Evolutionary conservation across 2,113 vertebrate genomes (phyloP).

Genomic region (Neotoma lepida): DNA sequence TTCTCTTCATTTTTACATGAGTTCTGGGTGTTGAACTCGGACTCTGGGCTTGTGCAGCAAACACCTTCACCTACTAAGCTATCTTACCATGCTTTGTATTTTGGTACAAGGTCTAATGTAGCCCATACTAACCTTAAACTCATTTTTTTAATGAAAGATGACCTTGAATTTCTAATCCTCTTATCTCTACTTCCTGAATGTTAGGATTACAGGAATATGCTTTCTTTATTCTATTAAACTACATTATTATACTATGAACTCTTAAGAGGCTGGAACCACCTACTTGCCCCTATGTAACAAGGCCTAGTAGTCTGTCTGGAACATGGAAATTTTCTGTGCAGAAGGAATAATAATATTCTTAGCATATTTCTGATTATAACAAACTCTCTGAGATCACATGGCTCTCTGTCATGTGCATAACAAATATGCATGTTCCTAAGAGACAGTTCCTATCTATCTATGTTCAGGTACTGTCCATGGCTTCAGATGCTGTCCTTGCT

Average conservation of each 20-base stretch:
- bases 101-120: background rate
- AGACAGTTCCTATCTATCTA: background rate
- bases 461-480: background rate
- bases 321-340: background rate
- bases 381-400: background rate
- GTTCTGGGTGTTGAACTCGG: background rate
- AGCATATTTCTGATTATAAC: background rate
- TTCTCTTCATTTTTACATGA: background rate
- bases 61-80: background rate
- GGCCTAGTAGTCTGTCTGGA: no score
- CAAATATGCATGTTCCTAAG: background rate
- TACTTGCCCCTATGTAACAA: background rate
- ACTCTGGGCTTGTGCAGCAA: background rate
- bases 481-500: background rate
- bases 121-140: background rate
- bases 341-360: background rate
- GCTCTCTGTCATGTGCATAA: background rate
- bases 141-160: background rate
- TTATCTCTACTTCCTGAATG: background rate
- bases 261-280: background rate
- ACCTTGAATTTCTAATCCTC: background rate
- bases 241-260: background rate
- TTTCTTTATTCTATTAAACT: background rate
- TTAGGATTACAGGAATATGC: background rate
- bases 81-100: background rate